Evolutionary conservation across 2,113 vertebrate species (phyloP), one percentile per base, ranked within the genome.

Genomic region (Ceyx melanurus): DNA sequence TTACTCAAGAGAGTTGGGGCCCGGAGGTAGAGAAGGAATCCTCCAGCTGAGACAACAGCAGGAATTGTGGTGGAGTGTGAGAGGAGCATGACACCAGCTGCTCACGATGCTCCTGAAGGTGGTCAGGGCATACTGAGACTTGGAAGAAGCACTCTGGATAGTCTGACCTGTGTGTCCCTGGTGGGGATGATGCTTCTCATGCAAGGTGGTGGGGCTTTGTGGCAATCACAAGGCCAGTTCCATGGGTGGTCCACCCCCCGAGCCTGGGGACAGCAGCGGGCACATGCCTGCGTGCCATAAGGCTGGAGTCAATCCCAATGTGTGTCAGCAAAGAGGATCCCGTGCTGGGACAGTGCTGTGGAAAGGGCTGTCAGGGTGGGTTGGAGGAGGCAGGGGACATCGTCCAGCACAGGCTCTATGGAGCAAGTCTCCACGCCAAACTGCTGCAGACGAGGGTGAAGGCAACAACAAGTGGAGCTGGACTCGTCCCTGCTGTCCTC

Each of bases 241-340:
- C 9, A 3, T 0, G 0, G 15, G n/a, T 31, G 42, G 6, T 18
- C 5, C 23, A 50, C 31, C 9, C 3, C 3, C 13, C 2, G 31
- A 40, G 45, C 72, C 37, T 21, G 3, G 11, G 31, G 43, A 23
- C 17, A 10, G 48, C 29, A 29, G 20, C 13, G 46, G 82, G 53
- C 31, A 67, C 3, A 3, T 23, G 26, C 18, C 26, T 13, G 5
- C 0, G 5, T 9, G 51, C 33, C 64, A 60, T 2, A 1, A 72
- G 43, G 57, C 31, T 56, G 76, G 5, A 93, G 56, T 51, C 0
- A 0, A 43, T 5, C 15, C 72, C 1, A 0, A 40, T 42, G 50
- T 0, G 1, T 48, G 76, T 46, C 46, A 73, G 60, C n/a, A 62
- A 56, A 56, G 72, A n/a, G 29, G 45, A 51, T 11, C 28, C 29